A percentile compares a stretch with the other conserved stretches of the same genome.
These are phyloP conservation scores for Himalopsyche kuldschensis DNA, from an alignment of 2,888 invertebrate genomes.

Conservation along the genomic window DNA sequence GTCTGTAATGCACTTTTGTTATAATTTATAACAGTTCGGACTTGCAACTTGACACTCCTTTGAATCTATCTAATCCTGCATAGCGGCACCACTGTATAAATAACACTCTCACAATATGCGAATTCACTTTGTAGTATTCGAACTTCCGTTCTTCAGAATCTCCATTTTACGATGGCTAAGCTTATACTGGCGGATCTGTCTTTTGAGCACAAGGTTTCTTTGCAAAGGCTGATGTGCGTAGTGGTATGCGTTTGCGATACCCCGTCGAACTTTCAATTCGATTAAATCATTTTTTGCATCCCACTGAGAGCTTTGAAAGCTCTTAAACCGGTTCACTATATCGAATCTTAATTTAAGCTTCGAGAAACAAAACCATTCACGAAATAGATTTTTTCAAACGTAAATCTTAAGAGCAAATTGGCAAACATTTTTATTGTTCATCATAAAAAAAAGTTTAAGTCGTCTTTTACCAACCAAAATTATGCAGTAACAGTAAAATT, in stretches of 20 bases:
- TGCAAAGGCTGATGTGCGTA: not conserved
- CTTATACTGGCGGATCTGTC: not conserved
- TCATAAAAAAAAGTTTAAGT: not conserved
- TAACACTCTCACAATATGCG: not conserved
- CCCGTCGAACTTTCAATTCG: not conserved
- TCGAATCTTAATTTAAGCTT: not conserved
- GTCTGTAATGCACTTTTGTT: no score
- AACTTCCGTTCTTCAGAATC: slow-evolving; percentile 19
- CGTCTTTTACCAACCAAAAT: not conserved
- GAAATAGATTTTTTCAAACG: not conserved
- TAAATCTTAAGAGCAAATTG: not conserved
- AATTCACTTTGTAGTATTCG: slow-evolving; percentile 6
- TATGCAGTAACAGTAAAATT: not conserved
- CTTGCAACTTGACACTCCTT: not conserved
- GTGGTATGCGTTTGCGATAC: not conserved
- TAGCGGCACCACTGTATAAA: not conserved
- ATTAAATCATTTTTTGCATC: slow-evolving; percentile 2
- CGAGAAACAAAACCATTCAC: not conserved
- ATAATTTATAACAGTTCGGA: not conserved
- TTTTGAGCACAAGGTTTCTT: not conserved
- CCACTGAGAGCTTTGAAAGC: not conserved
- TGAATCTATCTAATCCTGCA: not conserved
- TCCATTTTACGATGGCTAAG: slow-evolving; percentile 18
- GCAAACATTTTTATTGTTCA: not conserved
- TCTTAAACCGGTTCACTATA: not conserved